These are phyloP conservation scores for Acanthococcus lagerstroemiae DNA, from an alignment of 2,888 invertebrate genomes.

Conservation along the genomic window DNA sequence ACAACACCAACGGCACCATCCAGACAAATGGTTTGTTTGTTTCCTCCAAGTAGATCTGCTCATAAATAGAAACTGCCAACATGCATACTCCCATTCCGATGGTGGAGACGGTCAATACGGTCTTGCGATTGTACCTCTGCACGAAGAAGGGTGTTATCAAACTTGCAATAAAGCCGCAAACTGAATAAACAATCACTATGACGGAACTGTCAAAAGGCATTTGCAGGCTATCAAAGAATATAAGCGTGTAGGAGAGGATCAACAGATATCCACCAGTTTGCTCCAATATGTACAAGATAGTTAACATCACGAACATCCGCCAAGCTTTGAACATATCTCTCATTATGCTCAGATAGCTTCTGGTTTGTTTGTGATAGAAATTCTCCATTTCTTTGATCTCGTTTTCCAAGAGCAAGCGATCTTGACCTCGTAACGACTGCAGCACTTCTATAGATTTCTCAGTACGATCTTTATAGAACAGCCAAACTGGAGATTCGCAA, in stretches of 20 bases:
- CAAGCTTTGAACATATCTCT: not conserved
- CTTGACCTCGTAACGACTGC: not conserved
- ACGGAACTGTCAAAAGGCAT: conserved; percentile 4
- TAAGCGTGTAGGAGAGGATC: conserved; percentile 3
- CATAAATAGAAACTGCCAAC: not conserved
- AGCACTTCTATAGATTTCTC: conserved; percentile 6
- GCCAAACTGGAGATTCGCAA: conserved; percentile 14
- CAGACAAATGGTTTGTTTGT: conserved; percentile 8
- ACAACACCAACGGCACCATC: conserved; percentile 2
- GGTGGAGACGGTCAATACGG: not conserved
- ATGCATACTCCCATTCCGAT: conserved; percentile 7
- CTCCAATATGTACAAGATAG: conserved; percentile 1
- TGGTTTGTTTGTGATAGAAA: not conserved
- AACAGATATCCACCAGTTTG: conserved; percentile 1
- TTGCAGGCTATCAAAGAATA: conserved; percentile 1
- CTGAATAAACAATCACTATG: not conserved
- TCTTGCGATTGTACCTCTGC: conserved; percentile 5
- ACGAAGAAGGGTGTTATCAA: conserved; percentile 13
- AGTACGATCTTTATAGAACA: not conserved
- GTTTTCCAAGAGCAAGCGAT: not conserved
- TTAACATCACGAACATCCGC: not conserved
- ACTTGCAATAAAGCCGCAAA: not conserved
- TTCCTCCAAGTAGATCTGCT: not conserved
- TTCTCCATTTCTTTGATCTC: conserved; percentile 11
- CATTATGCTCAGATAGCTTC: not conserved